Evolutionary conservation across 2,113 vertebrate species (phyloP), one percentile per base, ranked within the genome.

Genomic region (Nycticryphes semicollaris): DNA sequence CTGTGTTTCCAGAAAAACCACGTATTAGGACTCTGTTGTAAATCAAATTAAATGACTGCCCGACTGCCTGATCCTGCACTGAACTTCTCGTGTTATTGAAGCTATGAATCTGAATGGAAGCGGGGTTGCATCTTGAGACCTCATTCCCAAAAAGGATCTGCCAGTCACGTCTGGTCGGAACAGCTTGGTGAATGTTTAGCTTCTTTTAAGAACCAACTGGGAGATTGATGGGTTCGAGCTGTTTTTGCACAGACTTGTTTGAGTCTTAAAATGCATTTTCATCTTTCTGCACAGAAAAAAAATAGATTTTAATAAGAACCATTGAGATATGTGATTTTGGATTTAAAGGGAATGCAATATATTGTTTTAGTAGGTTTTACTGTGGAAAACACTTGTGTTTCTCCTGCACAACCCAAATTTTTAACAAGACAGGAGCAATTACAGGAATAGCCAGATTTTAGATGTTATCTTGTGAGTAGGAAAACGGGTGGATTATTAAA

Each of bases 161-260:
- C 77, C 81, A 93, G 90, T 92, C 95, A 84, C 1, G 35, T 94
- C 83, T 89, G 89, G 53, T 87, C 14, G 4, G 68, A 95, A 59
- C 89, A 95, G 86, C 92, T 84, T 93, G 74, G 91, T 75, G 88
- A 90, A 76, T 84, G 86, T 94, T 95, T 87, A 82, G 68, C 62
- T 96, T 92, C 77, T 87, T 91, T 76, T 79, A 76, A 82, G 50
- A 94, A 91, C 86, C 92, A 91, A 3, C 91, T 82, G 89, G 90
- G 73, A 93, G 78, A 92, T 25, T 75, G 86, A 91, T 72, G 84
- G 62, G 53, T 85, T 96, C 0, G 35, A 93, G 84, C 66, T 89
- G 80, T 10, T 89, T 96, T 94, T 89, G 48, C 76, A 79, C 76
- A 93, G 85, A 66, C 51, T 90, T 89, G 64, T 84, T 94, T 88